Base-by-base conservation (phyloP, 2,113 vertebrate species). In the Trichechus manatus region DNA sequence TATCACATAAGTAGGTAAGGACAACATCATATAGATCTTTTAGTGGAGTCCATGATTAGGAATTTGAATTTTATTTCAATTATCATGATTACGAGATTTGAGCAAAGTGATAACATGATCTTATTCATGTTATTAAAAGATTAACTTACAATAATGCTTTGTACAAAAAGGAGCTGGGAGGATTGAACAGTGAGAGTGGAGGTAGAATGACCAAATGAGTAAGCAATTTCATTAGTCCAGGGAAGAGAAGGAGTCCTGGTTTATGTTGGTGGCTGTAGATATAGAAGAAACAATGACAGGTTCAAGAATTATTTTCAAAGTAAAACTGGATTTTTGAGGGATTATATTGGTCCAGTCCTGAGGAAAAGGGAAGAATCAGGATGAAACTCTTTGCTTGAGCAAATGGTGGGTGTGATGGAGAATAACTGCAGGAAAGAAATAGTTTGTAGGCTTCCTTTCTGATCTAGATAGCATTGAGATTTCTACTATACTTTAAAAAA, bases 21-120 rank as follows among this genome's bases (percentile, higher is more conserved):
- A 0, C 8, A 33, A 39, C 6, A n/a, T 36, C 7, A 42, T 27
- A 66, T 13, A 72, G 5, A 27, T 79, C 39, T 87, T 83, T 83
- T 9, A 50, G 53, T 42, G 17, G 42, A 85, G 2, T 22, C 31
- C 66, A 25, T 33, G 5, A 47, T 23, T 27, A 90, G 19, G 10
- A 92, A 91, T 47, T 53, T 93, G 42, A 89, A 89, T 31, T 91
- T 81, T 78, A 56, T 68, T 72, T 83, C 27, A 84, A 19, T 68
- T n/a, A 36, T 84, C 3, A 61, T 66, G 19, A 39, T 78, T 64
- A 23, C 63, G 39, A 82, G 11, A 4, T 79, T 59, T 75, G 22
- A 81, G n/a, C 15, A 23, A 23, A 13, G 13, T n/a, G 6, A 13
- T 91, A 7, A 66, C 14, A 7, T 31, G 20, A n/a, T 33, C 17